Evolutionary conservation across 2,797 vertebrate genomes (phyloP).

Genomic region (Liparis tanakae): DNA sequence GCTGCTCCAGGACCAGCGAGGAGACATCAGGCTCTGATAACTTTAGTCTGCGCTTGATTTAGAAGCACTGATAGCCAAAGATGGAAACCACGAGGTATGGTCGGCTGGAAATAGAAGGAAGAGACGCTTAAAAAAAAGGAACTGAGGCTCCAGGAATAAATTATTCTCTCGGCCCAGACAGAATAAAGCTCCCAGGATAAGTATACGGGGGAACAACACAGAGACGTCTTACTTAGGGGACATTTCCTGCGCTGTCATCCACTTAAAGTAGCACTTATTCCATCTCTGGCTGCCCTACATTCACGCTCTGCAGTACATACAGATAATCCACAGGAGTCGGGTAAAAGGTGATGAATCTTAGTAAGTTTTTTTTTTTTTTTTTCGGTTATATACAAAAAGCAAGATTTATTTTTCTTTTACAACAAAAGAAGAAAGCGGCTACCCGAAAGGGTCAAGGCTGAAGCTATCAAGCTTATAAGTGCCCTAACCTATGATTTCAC

Average conservation of each 20-base stretch:
- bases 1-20: constrained; percentile 32
- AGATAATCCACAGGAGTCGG: constrained; percentile 62
- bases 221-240: constrained; percentile 59
- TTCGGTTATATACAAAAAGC: no score
- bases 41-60: constrained; percentile 56
- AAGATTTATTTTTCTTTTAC: no score
- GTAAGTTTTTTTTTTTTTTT: no score
- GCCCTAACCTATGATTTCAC: no score
- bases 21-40: constrained; percentile 38
- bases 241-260: constrained; percentile 68
- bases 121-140: constrained; percentile 69
- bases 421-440: no score
- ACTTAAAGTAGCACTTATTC: constrained; percentile 62
- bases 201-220: constrained; percentile 40
- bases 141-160: constrained; percentile 68
- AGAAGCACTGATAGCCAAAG: constrained; percentile 59
- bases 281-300: constrained; percentile 69
- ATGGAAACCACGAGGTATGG: constrained; percentile 64
- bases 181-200: constrained; percentile 58
- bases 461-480: no score
- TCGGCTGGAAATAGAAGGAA: constrained; percentile 64
- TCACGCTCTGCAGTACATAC: constrained; percentile 37
- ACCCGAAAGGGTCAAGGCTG: no score
- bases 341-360: constrained; percentile 54
- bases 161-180: constrained; percentile 43